A percentile compares a stretch with the other conserved stretches of the same genome.
Evolutionary conservation across 2,113 vertebrate genomes (phyloP).

Genomic region (Cathartes aura): DNA sequence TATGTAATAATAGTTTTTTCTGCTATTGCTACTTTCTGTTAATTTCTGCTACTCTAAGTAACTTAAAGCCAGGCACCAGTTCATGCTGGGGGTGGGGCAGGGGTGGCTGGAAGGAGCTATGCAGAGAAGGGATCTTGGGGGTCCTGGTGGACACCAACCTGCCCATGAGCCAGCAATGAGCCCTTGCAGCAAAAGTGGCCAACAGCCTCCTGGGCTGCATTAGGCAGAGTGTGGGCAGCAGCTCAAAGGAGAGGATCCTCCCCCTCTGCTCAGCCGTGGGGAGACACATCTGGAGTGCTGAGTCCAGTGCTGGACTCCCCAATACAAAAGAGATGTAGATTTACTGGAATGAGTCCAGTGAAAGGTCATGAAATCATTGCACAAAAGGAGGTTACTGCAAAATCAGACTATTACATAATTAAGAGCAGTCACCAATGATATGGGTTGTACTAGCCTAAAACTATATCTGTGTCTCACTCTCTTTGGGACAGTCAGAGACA

Average conservation of each 20-base stretch:
- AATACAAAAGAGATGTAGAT: neutral
- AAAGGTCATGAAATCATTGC: neutral
- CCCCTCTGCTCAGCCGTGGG: neutral
- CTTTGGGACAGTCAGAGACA: neutral
- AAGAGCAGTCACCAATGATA: neutral
- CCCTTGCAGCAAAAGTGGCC: neutral
- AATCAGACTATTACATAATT: neutral
- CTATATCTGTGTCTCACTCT: neutral
- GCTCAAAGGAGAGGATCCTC: neutral
- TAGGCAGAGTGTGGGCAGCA: neutral
- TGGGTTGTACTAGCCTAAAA: neutral
- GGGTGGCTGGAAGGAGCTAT: neutral
- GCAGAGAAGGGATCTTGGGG: neutral
- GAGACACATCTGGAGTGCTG: neutral
- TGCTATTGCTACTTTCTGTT: neutral
- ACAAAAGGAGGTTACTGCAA: neutral
- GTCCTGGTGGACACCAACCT: neutral
- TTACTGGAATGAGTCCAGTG: neutral
- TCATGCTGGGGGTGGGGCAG: rapidly evolving
- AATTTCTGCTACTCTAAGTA: neutral
- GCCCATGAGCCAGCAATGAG: neutral
- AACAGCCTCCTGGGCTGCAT: neutral
- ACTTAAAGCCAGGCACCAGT: neutral
- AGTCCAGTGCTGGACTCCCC: neutral
- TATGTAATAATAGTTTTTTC: neutral